These are phyloP conservation scores for Sebastes miniatus DNA, from an alignment of 2,797 vertebrate species.

Conservation along the genomic window DNA sequence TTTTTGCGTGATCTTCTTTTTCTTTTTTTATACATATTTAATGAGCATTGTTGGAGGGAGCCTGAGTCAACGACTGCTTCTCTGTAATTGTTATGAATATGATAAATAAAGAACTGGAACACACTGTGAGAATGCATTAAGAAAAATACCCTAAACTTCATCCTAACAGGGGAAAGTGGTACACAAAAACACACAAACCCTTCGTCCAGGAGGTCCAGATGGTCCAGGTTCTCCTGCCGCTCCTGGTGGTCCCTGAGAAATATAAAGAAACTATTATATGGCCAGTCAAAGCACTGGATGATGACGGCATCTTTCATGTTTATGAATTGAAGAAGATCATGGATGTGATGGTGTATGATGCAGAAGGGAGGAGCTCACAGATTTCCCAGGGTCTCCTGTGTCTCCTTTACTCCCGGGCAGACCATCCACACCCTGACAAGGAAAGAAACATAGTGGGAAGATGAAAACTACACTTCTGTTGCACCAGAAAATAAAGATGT, in stretches of 20 bases:
- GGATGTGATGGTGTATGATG: neutral
- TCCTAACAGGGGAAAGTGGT: neutral
- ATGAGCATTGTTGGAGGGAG: neutral
- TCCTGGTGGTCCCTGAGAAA: constrained; percentile 84
- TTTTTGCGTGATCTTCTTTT: neutral
- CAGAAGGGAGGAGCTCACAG: constrained; percentile 79
- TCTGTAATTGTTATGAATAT: neutral
- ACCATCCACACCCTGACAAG: constrained; percentile 90
- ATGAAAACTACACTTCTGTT: neutral
- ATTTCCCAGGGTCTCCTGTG: constrained; percentile 91
- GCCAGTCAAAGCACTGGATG: neutral
- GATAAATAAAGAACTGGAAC: neutral
- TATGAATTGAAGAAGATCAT: neutral
- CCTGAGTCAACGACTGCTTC: neutral
- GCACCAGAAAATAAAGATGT: neutral
- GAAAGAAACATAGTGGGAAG: constrained; percentile 1
- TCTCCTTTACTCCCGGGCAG: constrained; percentile 93
- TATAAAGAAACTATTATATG: neutral
- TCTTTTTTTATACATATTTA: neutral
- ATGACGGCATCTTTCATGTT: neutral
- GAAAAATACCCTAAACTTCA: neutral
- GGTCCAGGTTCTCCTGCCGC: constrained; percentile 88
- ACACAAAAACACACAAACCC: constrained; percentile 78
- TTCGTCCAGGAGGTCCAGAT: constrained; percentile 86
- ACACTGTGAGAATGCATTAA: neutral